A percentile compares a stretch with the other conserved stretches of the same genome.
These are phyloP conservation scores for Dysdera silvatica DNA, from an alignment of 1,140 invertebrate species.

Conservation along the genomic window DNA sequence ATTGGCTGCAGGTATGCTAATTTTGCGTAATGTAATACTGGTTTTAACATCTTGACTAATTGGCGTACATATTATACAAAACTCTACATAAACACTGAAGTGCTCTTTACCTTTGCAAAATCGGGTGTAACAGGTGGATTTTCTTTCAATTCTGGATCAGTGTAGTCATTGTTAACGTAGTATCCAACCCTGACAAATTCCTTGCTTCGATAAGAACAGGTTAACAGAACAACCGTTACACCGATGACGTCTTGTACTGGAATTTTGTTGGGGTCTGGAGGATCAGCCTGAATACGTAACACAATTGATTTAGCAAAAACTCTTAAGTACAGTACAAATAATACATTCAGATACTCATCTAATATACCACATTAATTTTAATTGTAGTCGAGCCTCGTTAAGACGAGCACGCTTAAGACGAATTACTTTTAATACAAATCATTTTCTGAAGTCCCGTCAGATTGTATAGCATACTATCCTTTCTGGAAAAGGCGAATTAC, in stretches of 20 bases:
- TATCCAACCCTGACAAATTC: constrained; percentile 98
- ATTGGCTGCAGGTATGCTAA: no score
- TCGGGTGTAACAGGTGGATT: constrained; percentile 85
- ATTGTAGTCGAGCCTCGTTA: no score
- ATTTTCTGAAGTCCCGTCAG: no score
- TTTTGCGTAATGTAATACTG: neutral
- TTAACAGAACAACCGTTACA: constrained; percentile 92
- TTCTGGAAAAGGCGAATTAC: no score
- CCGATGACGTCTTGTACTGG: constrained; percentile 92
- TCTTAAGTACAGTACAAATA: neutral
- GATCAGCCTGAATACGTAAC: constrained; percentile 65
- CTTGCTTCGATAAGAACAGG: constrained; percentile 83
- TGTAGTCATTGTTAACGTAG: constrained; percentile 98
- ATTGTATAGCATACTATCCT: no score
- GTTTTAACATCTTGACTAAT: neutral
- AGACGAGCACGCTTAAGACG: no score
- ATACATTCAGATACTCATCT: neutral
- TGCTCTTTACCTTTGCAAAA: constrained; percentile 83
- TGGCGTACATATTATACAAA: neutral
- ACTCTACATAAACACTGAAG: neutral
- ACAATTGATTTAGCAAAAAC: neutral
- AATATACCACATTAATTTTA: constrained; percentile 3
- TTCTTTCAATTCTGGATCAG: constrained; percentile 83
- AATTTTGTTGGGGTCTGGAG: constrained; percentile 86
- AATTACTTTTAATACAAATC: no score